Evolutionary conservation across 2,888 invertebrate genomes (phyloP), one percentile per base, ranked within the genome.

Genomic region (Tachina lurida): DNA sequence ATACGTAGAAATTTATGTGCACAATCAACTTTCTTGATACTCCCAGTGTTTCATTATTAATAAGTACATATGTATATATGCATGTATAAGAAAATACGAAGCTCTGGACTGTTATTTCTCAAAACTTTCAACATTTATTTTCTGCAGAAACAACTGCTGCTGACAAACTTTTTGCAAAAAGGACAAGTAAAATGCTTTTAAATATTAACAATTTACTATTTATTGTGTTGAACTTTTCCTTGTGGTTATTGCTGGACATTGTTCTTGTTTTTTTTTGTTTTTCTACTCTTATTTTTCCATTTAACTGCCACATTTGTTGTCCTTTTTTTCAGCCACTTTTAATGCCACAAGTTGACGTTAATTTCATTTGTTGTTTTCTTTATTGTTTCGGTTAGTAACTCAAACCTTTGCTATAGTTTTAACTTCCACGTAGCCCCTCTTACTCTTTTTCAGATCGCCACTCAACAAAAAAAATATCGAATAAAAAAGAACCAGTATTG

Each of bases 361-460:
- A 82, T 86, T 85, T 82, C 56, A 74, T 63, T 79, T 76, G 60
- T 83, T 83, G 45, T 67, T 71, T 83, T 83, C 65, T 82, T 75
- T 76, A 63, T 63, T 76, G 39, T 77, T 43, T 70, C 54, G 76
- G 49, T 65, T 71, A 54, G 41, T 60, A 62, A 17, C 45, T 56
- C 41, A 8, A 54, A 70, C 13, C 43, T 22, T 56, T 62, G 49
- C 15, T 19, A 47, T 52, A 19, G 39, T 74, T 62, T 10, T 54
- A 43, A 22, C 22, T 54, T 17, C 13, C 49, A 49, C 39, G 15
- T 31, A 47, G 22, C 22, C 15, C 22, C 10, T 2, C 19, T n/a
- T 0, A 12, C n/a, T 58, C 13, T 13, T 19, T 22, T 31, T 22
- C 22, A 22, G 22, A 22, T 22, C 22, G 22, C 22, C 22, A 22